Base-by-base conservation (phyloP, 2,113 vertebrate genomes). In the Oncorhynchus keta region DNA sequence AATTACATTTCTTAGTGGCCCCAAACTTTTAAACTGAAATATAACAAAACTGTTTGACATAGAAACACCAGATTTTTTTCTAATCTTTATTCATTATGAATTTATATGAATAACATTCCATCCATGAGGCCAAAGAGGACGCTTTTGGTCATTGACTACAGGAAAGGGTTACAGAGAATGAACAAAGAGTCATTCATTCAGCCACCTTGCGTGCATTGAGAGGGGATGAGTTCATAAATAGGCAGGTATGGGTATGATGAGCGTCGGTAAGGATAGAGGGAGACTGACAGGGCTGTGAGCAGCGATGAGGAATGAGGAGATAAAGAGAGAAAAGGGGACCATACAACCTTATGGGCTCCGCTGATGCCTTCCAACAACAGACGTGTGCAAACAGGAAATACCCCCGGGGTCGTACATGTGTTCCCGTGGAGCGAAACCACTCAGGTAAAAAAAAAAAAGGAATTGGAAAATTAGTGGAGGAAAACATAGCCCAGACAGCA, bases 101-200 rank as follows among this genome's bases (percentile, higher is more conserved):
- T 11, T 45, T 11, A 45, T 11, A 45, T 45, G 8, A 11, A 45
- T 45, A 45, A 11, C 39, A 45, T 45, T 45, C 39, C 39, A 45
- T 2, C 9, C 39, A 45, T 11, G 39, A 45, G 8, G 39, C 39
- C 39, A 45, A 45, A 45, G 39, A 45, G 0, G 39, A 9, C 9
- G 2, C 2, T 2, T 45, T 45, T 11, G 8, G 39, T 45, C 2
- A 11, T 45, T 45, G 8, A 45, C 39, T 45, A 9, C 39, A 45
- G 9, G 9, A 45, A 11, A 12, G 39, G 9, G 39, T 75, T 81
- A 85, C 81, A 87, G 79, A 87, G 79, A 35, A 70, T 3, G 79
- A 90, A 91, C 89, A 92, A 91, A 89, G 88, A 75, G 16, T 62
- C 87, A 79, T 88, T 89, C 78, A 77, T 83, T 79, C 85, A 90